These are phyloP conservation scores for Leucophenga maculata DNA, from an alignment of 2,888 invertebrate species.

Conservation along the genomic window DNA sequence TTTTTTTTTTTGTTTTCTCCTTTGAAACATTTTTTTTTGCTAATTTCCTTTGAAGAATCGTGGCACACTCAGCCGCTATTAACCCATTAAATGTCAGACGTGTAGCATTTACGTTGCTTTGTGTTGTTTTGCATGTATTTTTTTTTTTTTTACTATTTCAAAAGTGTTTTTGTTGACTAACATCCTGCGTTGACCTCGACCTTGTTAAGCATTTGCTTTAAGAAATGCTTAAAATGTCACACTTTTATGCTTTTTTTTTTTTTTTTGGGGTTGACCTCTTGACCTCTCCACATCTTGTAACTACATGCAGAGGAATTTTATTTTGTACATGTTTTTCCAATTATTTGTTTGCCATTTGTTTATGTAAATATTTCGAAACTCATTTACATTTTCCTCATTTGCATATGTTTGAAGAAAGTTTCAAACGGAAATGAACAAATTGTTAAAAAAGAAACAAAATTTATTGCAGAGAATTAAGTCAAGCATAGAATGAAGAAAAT, in stretches of 20 bases:
- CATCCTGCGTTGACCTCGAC: conserved; percentile 34
- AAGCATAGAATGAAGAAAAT: neutral
- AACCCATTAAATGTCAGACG: conserved; percentile 19
- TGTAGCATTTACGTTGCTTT: neutral
- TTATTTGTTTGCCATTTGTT: conserved; percentile 4
- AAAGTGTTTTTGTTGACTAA: neutral
- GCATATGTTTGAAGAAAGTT: conserved; percentile 2
- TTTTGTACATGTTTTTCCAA: neutral
- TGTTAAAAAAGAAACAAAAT: too few relatives aligned
- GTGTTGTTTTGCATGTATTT: neutral
- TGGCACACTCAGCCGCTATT: conserved; percentile 8
- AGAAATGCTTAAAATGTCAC: conserved; percentile 13
- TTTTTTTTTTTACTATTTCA: neutral
- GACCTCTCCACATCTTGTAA: conserved; percentile 33
- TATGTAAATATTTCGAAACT: neutral
- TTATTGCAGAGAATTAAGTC: neutral
- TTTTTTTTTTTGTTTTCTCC: neutral
- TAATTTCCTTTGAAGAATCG: neutral
- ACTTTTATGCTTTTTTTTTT: neutral
- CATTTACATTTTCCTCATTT: neutral
- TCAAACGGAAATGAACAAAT: too few relatives aligned
- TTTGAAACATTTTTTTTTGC: neutral
- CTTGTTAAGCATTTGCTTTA: conserved; percentile 32
- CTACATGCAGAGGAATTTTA: neutral
- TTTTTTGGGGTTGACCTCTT: conserved; percentile 39